Base-by-base conservation (phyloP, 2,113 vertebrate species). In the Cryptotis parvus region DNA sequence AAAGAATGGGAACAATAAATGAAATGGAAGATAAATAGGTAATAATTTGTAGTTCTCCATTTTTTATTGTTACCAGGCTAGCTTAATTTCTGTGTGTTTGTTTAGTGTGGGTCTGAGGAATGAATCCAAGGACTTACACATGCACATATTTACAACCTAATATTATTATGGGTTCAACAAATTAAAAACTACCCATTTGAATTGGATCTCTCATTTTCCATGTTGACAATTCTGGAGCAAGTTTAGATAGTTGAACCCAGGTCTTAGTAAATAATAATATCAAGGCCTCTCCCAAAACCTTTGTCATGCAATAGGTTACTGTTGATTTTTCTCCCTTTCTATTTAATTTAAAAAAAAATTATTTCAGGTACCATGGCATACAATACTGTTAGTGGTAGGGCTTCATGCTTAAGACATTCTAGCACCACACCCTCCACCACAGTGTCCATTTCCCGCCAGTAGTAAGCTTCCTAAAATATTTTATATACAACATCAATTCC, bases 121-220 rank as follows among this genome's bases (percentile, higher is more conserved):
- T 58, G 18, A 58, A 58, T 20, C 22, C 18, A 58, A 24, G 55
- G 16, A 20, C 16, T 55, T 55, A 55, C 52, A 58, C 16, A 58
- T 22, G 55, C 20, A 58, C 18, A 24, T 20, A 58, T 58, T 4
- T 58, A 24, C 18, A n/a, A n/a, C n/a, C 1, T 33, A 68, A 69
- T 24, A 39, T 69, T 75, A 73, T 89, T 10, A 15, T 87, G 29
- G 12, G 33, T 63, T 31, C 18, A 4, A 37, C 20, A 70, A 12
- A 88, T 87, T 65, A 29, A 77, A 92, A 93, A 43, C 29, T 45
- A n/a, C 4, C 27, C 9, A 45, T 75, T 66, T 81, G 58, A 74
- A 72, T 72, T 15, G 78, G 16, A 3, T 33, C 20, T 75, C 14
- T 68, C 8, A 70, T 82, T 87, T 92, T 74, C 35, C 37, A 31